Base-by-base conservation (phyloP, 2,888 invertebrate species). In the Branchellion lobata region DNA sequence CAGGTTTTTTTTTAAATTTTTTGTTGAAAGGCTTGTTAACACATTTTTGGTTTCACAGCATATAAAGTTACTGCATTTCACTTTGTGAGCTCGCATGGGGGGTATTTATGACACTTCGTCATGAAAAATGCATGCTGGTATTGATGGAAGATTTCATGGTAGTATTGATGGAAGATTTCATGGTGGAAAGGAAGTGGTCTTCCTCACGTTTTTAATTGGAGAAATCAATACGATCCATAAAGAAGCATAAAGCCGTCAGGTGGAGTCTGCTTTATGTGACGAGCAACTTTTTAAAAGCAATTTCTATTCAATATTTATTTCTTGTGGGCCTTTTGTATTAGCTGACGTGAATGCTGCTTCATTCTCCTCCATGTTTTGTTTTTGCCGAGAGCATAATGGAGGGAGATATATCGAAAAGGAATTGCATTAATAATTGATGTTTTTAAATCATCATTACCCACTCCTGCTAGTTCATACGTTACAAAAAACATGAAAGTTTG, bases 301-400 rank as follows among this genome's bases (percentile, higher is more conserved):
- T 57, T 57, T 57, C 61, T 57, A 57, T 57, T 57, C 61, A 57
- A 57, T 57, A 57, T 57, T 57, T 57, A 57, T 57, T 57, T 57
- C n/a, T 57, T 40, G 3, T 57, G 24, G 11, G 61, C 61, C 21
- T 57, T 57, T 8, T 57, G 61, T 24, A 57, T 57, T 24, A 18
- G 24, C 61, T 18, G 5, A 24, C 61, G 61, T 57, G 21, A 18
- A 57, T 57, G n/a, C 5, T n/a, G n/a, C n/a, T n/a, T n/a, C n/a
- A n/a, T n/a, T n/a, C n/a, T n/a, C n/a, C n/a, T n/a, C n/a, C n/a
- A n/a, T 57, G 61, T 57, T 57, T 57, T 14, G 21, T n/a, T 57
- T 57, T 57, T 24, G 24, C 61, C 21, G 21, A 14, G 24, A 57
- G 24, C 61, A 57, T 57, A 3, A 3, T 8, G 21, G 61, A 24